These are phyloP conservation scores for Sprattus sprattus DNA, from an alignment of 2,113 vertebrate species.

Conservation along the genomic window DNA sequence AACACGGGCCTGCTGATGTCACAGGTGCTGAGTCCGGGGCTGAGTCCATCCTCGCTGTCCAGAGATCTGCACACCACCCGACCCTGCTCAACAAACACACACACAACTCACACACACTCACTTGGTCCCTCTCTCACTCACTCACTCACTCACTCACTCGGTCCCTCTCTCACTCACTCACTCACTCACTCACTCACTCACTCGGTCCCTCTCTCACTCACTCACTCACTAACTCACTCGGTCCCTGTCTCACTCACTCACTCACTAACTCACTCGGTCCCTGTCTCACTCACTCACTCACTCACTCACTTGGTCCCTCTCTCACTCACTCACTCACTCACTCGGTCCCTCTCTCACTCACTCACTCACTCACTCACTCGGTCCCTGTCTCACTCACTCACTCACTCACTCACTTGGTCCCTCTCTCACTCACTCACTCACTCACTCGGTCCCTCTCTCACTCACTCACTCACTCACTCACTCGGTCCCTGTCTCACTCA, in stretches of 20 bases:
- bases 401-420: too few relatives aligned
- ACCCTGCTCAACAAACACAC: slow-evolving; percentile 52
- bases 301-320: not conserved
- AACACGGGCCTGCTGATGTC: slow-evolving; percentile 76
- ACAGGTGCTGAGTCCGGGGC: slow-evolving; percentile 61
- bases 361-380: not conserved
- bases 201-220: not conserved
- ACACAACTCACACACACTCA: too few relatives aligned
- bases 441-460: too few relatives aligned
- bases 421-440: too few relatives aligned
- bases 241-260: not conserved
- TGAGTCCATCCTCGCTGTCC: slow-evolving; percentile 47
- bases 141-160: not conserved
- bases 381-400: too few relatives aligned
- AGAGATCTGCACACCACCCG: slow-evolving; percentile 68
- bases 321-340: too few relatives aligned
- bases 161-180: not conserved
- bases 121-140: not conserved
- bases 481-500: too few relatives aligned
- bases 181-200: not conserved
- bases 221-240: too few relatives aligned
- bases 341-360: too few relatives aligned
- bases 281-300: not conserved
- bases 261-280: not conserved
- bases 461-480: too few relatives aligned